Evolutionary conservation across 2,888 invertebrate genomes (phyloP), one percentile per base, ranked within the genome.

Genomic region (Epistrophella euchroma): DNA sequence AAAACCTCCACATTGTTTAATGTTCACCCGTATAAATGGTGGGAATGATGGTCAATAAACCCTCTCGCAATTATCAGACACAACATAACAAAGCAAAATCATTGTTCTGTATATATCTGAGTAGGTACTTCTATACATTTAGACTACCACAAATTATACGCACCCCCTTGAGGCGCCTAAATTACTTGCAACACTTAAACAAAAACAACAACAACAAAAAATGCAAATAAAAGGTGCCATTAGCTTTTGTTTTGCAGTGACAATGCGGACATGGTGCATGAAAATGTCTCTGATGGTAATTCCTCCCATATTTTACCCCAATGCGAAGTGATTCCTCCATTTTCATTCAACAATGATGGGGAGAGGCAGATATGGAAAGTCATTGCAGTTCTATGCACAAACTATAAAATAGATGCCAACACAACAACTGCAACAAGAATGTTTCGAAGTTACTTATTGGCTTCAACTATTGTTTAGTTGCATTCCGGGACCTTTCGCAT

Each of bases 221-320:
- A 64, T 47, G 28, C 17, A 56, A 37, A 50, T 62, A 70, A 75
- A 43, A 58, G 73, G 76, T 76, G 56, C 70, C 81, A 81, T 86
- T 81, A 77, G 73, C 72, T 70, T 55, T 80, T 86, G 85, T 86
- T 81, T 76, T 77, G 85, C 81, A 81, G 77, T 81, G 77, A 77
- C 85, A 86, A 86, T 86, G 85, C 85, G 81, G 85, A 86, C 81
- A 73, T 86, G 81, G 55, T 81, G 58, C 52, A 70, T 76, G 52
- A 25, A 64, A 62, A 62, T 43, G 56, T 11, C 45, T 35, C 35
- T 13, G 7, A 5, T 13, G 5, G 9, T 43, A 22, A 22, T 73
- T 56, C 58, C 71, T 73, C 40, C 55, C 25, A 47, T 32, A 32
- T 40, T 62, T 64, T n/a, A n/a, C n/a, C 28, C 45, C n/a, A 55